Evolutionary conservation across 2,113 vertebrate species (phyloP).

Genomic region (Naja naja): DNA sequence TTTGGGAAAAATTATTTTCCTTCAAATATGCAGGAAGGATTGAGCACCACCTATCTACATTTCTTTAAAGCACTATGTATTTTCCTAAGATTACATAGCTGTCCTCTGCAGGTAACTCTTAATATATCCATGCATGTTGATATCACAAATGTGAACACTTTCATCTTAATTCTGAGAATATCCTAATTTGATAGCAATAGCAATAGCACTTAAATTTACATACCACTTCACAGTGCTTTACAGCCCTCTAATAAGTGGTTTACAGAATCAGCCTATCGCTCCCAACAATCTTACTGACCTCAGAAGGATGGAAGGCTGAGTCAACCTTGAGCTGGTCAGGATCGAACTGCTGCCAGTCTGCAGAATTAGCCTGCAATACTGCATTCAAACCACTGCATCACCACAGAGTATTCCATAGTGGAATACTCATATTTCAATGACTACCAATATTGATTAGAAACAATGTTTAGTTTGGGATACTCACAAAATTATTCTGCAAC

Average conservation of each 20-base stretch:
- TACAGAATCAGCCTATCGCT: too few relatives aligned
- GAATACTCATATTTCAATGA: neutral
- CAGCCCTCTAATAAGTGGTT: too few relatives aligned
- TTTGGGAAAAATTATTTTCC: neutral
- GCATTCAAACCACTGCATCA: too few relatives aligned
- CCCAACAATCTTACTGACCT: too few relatives aligned
- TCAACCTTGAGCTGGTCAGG: too few relatives aligned
- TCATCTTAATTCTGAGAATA: neutral
- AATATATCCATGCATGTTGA: neutral
- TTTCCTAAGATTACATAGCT: neutral
- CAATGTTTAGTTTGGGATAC: neutral
- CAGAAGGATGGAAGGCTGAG: too few relatives aligned
- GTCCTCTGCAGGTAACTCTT: neutral
- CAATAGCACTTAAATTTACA: too few relatives aligned
- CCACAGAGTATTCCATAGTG: too few relatives aligned
- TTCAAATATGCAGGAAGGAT: neutral
- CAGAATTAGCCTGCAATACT: too few relatives aligned
- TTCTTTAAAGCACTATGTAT: neutral
- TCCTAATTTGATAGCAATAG: neutral
- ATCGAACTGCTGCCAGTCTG: too few relatives aligned
- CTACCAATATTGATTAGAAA: neutral
- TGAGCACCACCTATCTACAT: neutral
- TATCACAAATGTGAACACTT: neutral
- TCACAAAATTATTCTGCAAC: neutral
- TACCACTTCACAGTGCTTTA: too few relatives aligned